Conservation (phyloP, 2,797 vertebrate genomes). For the Intellagama lesueurii region DNA sequence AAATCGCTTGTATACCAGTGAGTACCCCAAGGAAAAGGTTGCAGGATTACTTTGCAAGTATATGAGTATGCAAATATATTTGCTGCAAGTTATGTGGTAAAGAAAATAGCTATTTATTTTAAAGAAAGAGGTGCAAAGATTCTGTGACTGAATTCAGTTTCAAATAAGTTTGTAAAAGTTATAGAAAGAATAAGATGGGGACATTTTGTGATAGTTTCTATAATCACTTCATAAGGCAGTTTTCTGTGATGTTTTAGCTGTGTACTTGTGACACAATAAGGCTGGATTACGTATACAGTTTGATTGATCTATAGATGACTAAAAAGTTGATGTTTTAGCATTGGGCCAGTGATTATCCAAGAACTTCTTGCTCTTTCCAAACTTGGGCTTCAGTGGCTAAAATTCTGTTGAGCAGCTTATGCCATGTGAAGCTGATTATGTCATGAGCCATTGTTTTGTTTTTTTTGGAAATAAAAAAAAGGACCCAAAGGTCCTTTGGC, state of each 20-base stretch:
- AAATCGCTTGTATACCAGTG: neutral
- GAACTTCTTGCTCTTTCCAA: neutral
- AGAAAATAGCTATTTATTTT: no score
- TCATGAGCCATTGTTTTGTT: no score
- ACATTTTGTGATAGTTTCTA: neutral
- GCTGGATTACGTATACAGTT: neutral
- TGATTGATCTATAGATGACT: neutral
- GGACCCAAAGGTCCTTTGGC: neutral
- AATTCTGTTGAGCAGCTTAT: no score
- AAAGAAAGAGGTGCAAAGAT: neutral
- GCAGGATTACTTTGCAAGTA: neutral
- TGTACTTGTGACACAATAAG: neutral
- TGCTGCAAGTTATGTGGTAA: no score
- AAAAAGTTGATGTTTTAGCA: neutral
- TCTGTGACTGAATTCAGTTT: neutral
- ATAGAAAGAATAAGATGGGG: neutral
- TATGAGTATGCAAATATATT: neutral
- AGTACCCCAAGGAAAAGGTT: neutral
- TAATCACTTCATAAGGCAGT: neutral
- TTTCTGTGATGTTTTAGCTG: neutral
- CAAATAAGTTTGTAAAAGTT: neutral
- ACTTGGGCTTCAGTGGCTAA: neutral
- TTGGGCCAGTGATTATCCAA: neutral
- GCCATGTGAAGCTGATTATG: no score
- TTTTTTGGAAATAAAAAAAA: neutral